These are phyloP conservation scores for Dastarcus helophoroides DNA, from an alignment of 2,888 invertebrate species.

Conservation along the genomic window DNA sequence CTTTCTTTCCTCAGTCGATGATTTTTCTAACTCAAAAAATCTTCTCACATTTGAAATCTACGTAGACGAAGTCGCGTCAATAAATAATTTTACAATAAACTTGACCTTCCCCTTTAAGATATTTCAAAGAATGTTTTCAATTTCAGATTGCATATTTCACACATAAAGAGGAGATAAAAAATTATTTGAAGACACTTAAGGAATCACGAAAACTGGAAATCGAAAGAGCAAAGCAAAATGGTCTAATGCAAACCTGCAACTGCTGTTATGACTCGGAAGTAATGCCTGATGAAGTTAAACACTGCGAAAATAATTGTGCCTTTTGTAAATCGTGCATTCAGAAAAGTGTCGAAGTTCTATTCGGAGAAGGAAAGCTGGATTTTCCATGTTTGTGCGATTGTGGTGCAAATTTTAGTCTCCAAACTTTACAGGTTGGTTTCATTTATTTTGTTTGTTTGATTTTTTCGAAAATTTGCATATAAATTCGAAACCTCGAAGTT, in stretches of 20 bases:
- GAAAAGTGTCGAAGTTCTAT: constrained; percentile 31
- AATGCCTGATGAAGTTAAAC: constrained; percentile 32
- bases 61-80: too few relatives aligned
- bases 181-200: constrained; percentile 19
- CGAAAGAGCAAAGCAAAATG: constrained; percentile 28
- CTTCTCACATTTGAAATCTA: too few relatives aligned
- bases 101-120: constrained; percentile 2
- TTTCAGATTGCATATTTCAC: constrained; percentile 26
- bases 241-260: constrained; percentile 38
- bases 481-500: too few relatives aligned
- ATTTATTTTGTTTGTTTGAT: constrained; percentile 3
- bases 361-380: constrained; percentile 33
- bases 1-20: too few relatives aligned
- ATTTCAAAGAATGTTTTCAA: constrained; percentile 4
- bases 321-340: constrained; percentile 38
- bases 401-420: constrained; percentile 26
- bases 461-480: too few relatives aligned
- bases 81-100: too few relatives aligned
- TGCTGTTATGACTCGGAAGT: constrained; percentile 46
- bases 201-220: constrained; percentile 17
- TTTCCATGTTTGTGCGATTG: constrained; percentile 39
- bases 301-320: constrained; percentile 35
- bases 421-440: constrained; percentile 27
- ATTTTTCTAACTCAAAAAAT: too few relatives aligned
- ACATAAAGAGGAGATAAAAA: constrained; percentile 25